Percentiles rank a stretch among this genome's conserved stretches.
phyloP scores from a whole-genome alignment of 2,113 vertebrate genomes.

The Oncorhynchus masou region DNA sequence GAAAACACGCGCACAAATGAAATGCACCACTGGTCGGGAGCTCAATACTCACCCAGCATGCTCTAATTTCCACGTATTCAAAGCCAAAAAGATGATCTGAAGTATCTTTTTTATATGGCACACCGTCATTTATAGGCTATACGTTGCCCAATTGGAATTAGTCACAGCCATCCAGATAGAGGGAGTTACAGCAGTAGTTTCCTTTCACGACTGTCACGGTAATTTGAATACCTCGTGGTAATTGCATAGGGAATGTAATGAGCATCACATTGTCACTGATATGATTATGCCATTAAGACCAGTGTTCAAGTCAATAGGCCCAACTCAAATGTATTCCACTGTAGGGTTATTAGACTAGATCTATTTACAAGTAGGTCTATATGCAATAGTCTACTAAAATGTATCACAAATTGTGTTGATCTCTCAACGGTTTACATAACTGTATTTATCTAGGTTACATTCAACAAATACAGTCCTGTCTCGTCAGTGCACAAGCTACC shows the following conservation, averaged over 20 bases:
- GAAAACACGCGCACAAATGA: slow-evolving; percentile 47
- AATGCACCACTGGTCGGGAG: slow-evolving; percentile 60
- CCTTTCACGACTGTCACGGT: neutral
- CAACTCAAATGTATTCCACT: too few relatives aligned
- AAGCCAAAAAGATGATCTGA: neutral
- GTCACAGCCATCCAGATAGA: neutral
- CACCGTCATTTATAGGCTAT: neutral
- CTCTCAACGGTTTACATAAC: neutral
- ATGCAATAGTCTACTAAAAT: neutral
- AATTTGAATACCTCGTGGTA: neutral
- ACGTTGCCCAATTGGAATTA: neutral
- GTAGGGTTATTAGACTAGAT: too few relatives aligned
- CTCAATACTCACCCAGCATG: neutral
- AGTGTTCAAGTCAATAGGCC: neutral
- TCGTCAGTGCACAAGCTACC: too few relatives aligned
- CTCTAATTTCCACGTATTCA: neutral
- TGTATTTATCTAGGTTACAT: neutral
- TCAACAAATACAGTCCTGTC: too few relatives aligned
- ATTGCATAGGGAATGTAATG: neutral
- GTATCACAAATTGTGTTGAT: neutral
- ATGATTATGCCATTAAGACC: neutral
- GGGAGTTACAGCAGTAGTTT: neutral
- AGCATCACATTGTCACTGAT: neutral
- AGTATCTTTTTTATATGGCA: neutral
- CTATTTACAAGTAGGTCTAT: neutral